phyloP scores from a whole-genome alignment of 2,888 invertebrate genomes.

The Drosophila mulleri region DNA sequence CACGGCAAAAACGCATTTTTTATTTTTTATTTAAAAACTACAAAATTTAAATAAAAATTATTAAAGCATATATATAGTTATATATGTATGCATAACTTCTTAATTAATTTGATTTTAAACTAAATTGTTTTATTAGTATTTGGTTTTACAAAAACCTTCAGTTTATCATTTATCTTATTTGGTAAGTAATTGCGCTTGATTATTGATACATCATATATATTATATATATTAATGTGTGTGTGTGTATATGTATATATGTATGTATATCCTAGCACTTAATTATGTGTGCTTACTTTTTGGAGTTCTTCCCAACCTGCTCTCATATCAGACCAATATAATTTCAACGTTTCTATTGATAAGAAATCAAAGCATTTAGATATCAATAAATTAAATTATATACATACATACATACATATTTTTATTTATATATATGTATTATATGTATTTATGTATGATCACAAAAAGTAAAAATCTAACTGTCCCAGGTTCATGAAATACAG shows the following conservation, averaged over 20 bases:
- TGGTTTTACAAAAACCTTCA: constrained; percentile 46
- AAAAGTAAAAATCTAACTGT: not conserved
- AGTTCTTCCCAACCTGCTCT: constrained; percentile 7
- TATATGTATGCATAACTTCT: not conserved
- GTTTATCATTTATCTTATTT: constrained; percentile 25
- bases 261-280: constrained; percentile 7
- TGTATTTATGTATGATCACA: constrained; percentile 9
- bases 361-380: constrained; percentile 22
- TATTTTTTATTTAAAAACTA: not conserved
- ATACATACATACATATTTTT: not conserved
- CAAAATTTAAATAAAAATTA: constrained; percentile 5
- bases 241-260: not conserved
- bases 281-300: constrained; percentile 13
- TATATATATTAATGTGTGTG: not conserved
- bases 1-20: constrained; percentile 21
- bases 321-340: constrained; percentile 33
- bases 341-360: constrained; percentile 33
- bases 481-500: not conserved
- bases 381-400: constrained; percentile 4
- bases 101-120: constrained; percentile 1
- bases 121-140: constrained; percentile 14
- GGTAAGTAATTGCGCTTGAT: constrained; percentile 52
- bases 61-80: constrained; percentile 3
- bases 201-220: constrained; percentile 32
- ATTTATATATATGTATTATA: not conserved